Base-by-base conservation (phyloP, 2,113 vertebrate genomes). In the Gopherus flavomarginatus region DNA sequence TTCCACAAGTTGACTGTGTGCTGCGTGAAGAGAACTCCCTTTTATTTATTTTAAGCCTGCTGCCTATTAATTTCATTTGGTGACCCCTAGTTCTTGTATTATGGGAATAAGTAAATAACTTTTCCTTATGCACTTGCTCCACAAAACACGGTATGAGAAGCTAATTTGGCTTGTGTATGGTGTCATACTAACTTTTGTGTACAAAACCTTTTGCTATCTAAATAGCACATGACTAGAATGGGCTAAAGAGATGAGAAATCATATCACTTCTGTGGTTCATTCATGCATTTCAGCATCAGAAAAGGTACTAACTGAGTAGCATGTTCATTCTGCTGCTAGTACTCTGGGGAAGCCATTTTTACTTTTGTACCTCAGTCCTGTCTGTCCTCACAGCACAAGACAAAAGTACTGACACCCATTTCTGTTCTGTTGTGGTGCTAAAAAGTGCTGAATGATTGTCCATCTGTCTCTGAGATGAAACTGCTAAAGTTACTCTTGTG, bases 131-230 rank as follows among this genome's bases (percentile, higher is more conserved):
- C 47, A 49, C 47, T 49, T 49, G 11, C 47, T 49, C 10, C 47
- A 49, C 47, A 49, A 49, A 49, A 49, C 47, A 49, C 10, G n/a
- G 47, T 14, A 16, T 56, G 50, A 52, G 91, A 80, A 72, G 26
- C 4, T 75, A 1, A 1, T 57, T 93, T 90, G 83, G 8, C 2
- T 86, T 7, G n/a, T 81, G 92, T 27, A 38, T 29, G 62, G 62
- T 56, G 38, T 78, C 7, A 38, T 57, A 10, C 85, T 69, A 42
- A 29, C 16, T 0, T 4, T 8, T 22, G 1, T 80, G 5, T 86
- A 56, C 54, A 19, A 90, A 90, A 50, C 38, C 79, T 87, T 87
- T 90, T 57, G 24, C 49, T 86, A 91, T 93, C 59, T 86, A 19
- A 78, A 57, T 47, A 78, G 9, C 24, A 17, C 26, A n/a, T 77